Percentiles rank a stretch among this genome's conserved stretches.
Evolutionary conservation across 2,113 vertebrate species (phyloP).

Genomic region (Halichoerus grypus): DNA sequence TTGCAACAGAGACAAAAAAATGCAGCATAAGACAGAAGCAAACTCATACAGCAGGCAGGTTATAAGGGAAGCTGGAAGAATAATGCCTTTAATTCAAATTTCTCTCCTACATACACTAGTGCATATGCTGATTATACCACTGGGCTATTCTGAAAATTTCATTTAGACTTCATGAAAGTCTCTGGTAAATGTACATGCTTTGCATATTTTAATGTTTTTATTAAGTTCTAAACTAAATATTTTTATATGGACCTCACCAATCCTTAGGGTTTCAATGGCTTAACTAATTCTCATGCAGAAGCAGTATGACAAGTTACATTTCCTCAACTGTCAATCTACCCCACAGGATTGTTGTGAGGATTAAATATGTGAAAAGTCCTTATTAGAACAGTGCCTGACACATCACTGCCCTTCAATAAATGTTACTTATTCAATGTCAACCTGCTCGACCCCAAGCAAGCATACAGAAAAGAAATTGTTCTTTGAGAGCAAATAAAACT

Average conservation of each 20-base stretch:
- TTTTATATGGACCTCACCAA: constrained; percentile 6
- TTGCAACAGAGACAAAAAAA: constrained; percentile 94
- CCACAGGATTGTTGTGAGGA: background rate
- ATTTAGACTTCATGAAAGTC: background rate
- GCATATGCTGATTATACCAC: background rate
- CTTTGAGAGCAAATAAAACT: constrained; percentile 57
- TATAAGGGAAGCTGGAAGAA: constrained; percentile 81
- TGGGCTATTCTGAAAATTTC: background rate
- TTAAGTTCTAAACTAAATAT: constrained; percentile 1
- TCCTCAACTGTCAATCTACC: background rate
- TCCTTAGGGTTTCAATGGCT: background rate
- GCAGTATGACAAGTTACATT: constrained; percentile 6
- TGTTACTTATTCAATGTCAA: constrained; percentile 39
- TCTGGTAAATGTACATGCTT: background rate
- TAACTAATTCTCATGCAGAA: constrained; percentile 36
- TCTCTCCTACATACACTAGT: constrained; percentile 73
- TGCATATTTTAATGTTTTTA: constrained; percentile 22
- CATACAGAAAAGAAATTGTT: constrained; percentile 50
- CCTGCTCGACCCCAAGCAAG: constrained; percentile 30
- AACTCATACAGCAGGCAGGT: constrained; percentile 86
- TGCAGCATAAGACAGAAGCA: constrained; percentile 90
- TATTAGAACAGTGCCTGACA: constrained; percentile 38
- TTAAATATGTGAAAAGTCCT: background rate
- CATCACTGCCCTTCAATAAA: constrained; percentile 11
- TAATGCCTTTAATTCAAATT: constrained; percentile 80